phyloP scores from a whole-genome alignment of 92 coral and sea anemone species.

The Meandrina meandrites region DNA sequence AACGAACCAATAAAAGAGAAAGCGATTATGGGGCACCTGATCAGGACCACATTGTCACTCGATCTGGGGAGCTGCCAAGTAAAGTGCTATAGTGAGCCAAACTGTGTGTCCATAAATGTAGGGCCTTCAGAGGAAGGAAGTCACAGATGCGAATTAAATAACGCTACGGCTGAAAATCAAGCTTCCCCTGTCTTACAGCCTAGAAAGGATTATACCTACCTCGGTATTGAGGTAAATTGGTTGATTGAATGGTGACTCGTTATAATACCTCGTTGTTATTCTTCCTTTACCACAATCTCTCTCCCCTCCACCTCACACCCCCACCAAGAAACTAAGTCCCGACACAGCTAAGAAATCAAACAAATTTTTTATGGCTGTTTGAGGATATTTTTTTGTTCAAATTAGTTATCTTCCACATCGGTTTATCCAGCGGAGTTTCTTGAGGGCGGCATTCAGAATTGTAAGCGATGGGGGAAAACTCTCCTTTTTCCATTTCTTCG shows the following conservation, averaged over 20 bases:
- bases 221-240: conserved; percentile 3
- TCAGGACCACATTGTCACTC: not conserved
- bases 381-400: too few species aligned
- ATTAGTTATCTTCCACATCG: too few species aligned
- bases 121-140: not conserved
- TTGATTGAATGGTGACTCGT: not conserved
- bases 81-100: conserved; percentile 16
- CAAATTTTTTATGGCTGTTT: too few species aligned
- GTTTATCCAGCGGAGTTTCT: too few species aligned
- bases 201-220: not conserved
- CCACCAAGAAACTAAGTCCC: too few species aligned
- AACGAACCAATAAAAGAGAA: not conserved
- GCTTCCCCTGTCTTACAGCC: not conserved
- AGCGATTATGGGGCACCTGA: not conserved
- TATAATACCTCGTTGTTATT: too few species aligned
- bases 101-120: conserved; percentile 35
- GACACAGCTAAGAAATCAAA: too few species aligned
- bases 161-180: conserved; percentile 5
- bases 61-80: not conserved
- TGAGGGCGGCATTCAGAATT: too few species aligned
- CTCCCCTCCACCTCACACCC: too few species aligned
- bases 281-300: too few species aligned
- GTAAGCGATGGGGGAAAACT: too few species aligned
- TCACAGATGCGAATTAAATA: conserved; percentile 7
- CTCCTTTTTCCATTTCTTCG: too few species aligned